Base-by-base conservation (phyloP, 92 coral and sea anemone species). In the Zoanthus solanderi region DNA sequence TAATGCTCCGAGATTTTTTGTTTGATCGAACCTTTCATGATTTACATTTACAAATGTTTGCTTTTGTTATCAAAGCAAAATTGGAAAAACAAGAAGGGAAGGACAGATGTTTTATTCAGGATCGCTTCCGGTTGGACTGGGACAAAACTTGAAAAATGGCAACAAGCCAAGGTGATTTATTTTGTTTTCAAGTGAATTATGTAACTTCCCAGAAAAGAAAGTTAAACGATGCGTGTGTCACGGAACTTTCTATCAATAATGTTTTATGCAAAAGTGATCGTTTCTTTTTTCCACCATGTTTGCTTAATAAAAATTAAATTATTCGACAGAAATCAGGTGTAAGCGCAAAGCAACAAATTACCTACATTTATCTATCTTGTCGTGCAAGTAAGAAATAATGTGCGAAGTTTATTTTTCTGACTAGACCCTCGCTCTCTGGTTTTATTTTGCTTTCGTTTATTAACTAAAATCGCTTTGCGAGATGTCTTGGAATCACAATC, bases 301-400 rank as follows among this genome's bases (percentile, higher is more conserved):
- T 81, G 75, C 53, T 81, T 81, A 37, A 75, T 81, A 28, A 13
- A 66, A 81, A 81, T 81, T 81, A 44, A 81, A 81, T 81, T 81
- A 37, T 4, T 37, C 42, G 42, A 37, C 42, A 37, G 42, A 37
- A 37, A 17, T 52, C 11, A 29, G 17, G 50, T 17, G 50, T 81
- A 37, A 58, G 75, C 85, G 44, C 34, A 71, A 46, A 9, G 12
- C 73, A 37, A 42, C 15, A 61, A 79, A 79, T 63, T 61, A 23
- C 60, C 50, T 46, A 45, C 14, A 29, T 18, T 65, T 81, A 29
- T 10, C 16, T 60, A 52, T 37, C 46, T 37, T 32, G n/a, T 44
- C 29, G 37, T 67, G 15, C 53, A 50, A 46, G 63, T 34, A 78
- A 78, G 17, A 57, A 31, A 6, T 81, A 67, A 66, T 74, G 37